phyloP scores from a whole-genome alignment of 2,113 vertebrate genomes.

The Pimephales promelas region DNA sequence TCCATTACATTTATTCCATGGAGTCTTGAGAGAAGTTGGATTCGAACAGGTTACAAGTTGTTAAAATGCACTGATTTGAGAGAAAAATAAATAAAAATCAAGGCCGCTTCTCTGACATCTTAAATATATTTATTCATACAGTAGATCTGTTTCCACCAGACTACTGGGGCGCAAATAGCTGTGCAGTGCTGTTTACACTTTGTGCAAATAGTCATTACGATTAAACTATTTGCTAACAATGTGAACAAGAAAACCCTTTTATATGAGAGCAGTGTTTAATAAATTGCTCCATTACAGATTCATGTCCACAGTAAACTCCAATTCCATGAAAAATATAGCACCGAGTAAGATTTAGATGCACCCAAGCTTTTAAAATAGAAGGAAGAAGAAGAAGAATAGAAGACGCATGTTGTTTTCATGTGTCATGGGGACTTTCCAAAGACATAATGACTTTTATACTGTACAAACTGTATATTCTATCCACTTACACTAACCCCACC shows the following conservation, averaged over 20 bases:
- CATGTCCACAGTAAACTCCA: conserved; percentile 1
- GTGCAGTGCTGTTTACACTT: not conserved
- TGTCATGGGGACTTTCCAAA: no score
- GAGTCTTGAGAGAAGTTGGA: no score
- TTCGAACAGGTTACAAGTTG: no score
- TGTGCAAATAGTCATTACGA: conserved; percentile 12
- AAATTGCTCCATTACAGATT: conserved; percentile 25
- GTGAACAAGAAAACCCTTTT: not conserved
- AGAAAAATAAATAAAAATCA: not conserved
- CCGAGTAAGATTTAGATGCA: not conserved
- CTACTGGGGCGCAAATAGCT: not conserved
- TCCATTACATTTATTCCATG: not conserved
- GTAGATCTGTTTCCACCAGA: conserved; percentile 3
- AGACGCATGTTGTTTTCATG: not conserved
- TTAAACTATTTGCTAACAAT: conserved; percentile 32
- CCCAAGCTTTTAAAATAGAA: not conserved
- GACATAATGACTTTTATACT: no score
- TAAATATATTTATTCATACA: not conserved
- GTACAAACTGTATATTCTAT: no score
- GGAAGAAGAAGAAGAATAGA: no score
- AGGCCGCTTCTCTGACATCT: not conserved
- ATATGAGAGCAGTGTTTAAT: conserved; percentile 5
- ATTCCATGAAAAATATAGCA: conserved; percentile 6
- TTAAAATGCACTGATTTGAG: not conserved
- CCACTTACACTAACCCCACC: no score